Evolutionary conservation across 35 echinoderm and acorn worm species (phyloP).

Genomic region (Stichopus chloronotus): DNA sequence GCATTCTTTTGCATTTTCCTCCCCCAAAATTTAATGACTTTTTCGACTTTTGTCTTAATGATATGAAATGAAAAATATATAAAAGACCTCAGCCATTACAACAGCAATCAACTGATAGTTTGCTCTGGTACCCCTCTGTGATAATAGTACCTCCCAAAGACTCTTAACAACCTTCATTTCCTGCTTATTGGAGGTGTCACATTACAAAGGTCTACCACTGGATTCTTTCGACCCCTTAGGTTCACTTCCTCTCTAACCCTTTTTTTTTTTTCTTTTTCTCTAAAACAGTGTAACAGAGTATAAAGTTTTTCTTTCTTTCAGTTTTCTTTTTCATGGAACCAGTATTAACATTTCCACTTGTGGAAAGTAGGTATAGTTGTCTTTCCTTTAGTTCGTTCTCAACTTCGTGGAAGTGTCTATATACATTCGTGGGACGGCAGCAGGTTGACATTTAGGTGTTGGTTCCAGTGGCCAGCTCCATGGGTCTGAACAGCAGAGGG

Average conservation of each 20-base stretch:
- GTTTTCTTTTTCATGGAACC: no score
- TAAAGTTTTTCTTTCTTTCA: no score
- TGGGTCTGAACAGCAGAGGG: no score
- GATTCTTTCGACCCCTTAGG: slow-evolving; percentile 54
- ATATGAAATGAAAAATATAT: neutral
- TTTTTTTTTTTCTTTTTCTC: neutral
- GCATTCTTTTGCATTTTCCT: neutral
- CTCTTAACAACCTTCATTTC: slow-evolving; percentile 55
- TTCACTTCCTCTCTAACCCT: slow-evolving; percentile 41
- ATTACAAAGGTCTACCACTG: slow-evolving; percentile 50
- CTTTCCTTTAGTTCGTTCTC: no score
- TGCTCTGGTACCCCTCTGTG: slow-evolving; percentile 26
- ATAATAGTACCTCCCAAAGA: slow-evolving; percentile 36
- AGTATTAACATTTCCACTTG: no score
- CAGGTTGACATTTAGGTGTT: no score
- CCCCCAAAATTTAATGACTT: neutral
- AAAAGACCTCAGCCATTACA: neutral
- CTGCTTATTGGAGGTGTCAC: slow-evolving; percentile 56
- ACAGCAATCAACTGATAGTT: neutral
- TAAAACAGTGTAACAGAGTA: no score
- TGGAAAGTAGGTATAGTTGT: no score
- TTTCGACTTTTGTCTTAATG: neutral
- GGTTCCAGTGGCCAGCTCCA: no score
- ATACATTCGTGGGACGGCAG: no score
- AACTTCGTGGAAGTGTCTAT: no score